Percentiles rank a stretch among this genome's conserved stretches.
Conservation (phyloP, 2,797 vertebrate genomes). For the Lagorchestes hirsutus region DNA sequence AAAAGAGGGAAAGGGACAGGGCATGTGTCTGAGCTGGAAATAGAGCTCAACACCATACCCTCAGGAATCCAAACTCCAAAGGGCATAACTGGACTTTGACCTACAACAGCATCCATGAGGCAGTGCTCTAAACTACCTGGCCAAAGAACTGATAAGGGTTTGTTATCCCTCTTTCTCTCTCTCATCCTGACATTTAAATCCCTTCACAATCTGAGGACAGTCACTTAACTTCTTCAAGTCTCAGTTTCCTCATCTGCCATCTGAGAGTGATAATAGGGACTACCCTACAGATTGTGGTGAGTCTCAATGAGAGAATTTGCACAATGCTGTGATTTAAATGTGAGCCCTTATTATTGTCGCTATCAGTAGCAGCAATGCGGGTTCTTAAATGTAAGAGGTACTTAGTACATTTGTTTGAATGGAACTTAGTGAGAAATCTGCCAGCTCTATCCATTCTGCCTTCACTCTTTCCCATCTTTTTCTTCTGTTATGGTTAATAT, state of each 20-base stretch:
- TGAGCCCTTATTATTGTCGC: neutral
- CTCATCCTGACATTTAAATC: neutral
- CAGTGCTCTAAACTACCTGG: too few relatives aligned
- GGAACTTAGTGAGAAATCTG: neutral
- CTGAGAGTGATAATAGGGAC: neutral
- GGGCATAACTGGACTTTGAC: too few relatives aligned
- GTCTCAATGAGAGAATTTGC: neutral
- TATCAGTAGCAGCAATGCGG: neutral
- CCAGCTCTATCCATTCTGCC: neutral
- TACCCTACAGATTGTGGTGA: neutral
- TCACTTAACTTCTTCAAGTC: neutral
- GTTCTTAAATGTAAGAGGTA: neutral
- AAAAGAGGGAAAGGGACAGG: neutral
- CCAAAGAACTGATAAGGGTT: too few relatives aligned
- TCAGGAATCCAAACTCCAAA: too few relatives aligned
- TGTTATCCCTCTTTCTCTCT: too few relatives aligned
- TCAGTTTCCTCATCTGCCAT: neutral
- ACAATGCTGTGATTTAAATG: neutral
- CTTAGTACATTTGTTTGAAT: neutral
- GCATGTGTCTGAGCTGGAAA: too few relatives aligned
- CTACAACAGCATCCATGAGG: too few relatives aligned
- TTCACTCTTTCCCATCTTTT: neutral
- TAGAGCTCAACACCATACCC: too few relatives aligned
- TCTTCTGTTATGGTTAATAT: neutral
- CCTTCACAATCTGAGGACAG: neutral